These are phyloP conservation scores for Strix occidentalis DNA, from an alignment of 2,797 vertebrate genomes.

Conservation along the genomic window DNA sequence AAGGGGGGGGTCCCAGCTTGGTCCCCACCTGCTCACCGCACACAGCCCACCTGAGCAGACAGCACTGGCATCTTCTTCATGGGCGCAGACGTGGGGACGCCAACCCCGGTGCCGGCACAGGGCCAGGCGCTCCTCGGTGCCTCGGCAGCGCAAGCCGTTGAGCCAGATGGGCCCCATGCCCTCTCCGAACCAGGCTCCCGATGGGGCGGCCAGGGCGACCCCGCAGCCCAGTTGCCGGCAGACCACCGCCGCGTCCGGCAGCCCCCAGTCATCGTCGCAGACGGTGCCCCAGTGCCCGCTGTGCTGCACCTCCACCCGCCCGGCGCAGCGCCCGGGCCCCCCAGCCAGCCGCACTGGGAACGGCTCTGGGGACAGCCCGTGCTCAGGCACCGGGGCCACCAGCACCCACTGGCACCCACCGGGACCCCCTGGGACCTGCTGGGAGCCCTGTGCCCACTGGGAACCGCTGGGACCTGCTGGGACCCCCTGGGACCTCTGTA, in stretches of 20 bases:
- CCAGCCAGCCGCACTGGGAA: slow-evolving; percentile 50
- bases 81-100: slow-evolving; percentile 69
- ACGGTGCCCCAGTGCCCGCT: slow-evolving; percentile 63
- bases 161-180: slow-evolving; percentile 72
- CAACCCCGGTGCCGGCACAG: slow-evolving; percentile 67
- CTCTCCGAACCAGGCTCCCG: slow-evolving; percentile 65
- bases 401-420: accelerated
- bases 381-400: accelerated
- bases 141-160: slow-evolving; percentile 68
- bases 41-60: not conserved
- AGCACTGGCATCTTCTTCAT: slow-evolving; percentile 66
- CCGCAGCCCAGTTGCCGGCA: slow-evolving; percentile 69
- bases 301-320: slow-evolving; percentile 69
- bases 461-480: not conserved
- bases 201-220: not conserved
- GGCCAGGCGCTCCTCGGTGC: slow-evolving; percentile 42
- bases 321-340: slow-evolving; percentile 54
- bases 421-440: not conserved
- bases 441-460: not conserved
- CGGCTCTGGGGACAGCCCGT: not conserved
- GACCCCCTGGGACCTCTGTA: not conserved
- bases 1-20: not conserved
- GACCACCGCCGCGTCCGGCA: slow-evolving; percentile 41
- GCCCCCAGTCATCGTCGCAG: slow-evolving; percentile 71
- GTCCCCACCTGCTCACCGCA: accelerated